Evolutionary conservation across 2,113 vertebrate genomes (phyloP).

Genomic region (Eulacestoma nigropectus): DNA sequence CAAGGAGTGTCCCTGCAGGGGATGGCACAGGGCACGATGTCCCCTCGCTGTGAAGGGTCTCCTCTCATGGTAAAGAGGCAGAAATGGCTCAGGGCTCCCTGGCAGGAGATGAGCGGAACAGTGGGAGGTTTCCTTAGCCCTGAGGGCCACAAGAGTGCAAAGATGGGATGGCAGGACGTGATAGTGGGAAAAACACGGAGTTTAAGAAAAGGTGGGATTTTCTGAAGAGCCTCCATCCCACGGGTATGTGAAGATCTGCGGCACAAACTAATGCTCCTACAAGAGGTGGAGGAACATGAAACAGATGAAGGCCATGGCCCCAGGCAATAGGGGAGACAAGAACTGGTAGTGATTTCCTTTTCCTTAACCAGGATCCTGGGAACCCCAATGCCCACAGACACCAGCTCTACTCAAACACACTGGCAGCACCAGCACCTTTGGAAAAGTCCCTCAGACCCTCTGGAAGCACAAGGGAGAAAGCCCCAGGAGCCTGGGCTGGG

Average conservation of each 20-base stretch:
- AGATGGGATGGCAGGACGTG: background rate
- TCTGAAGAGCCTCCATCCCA: background rate
- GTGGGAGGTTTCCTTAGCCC: background rate
- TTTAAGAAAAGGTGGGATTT: background rate
- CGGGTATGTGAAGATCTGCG: background rate
- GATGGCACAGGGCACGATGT: accelerated
- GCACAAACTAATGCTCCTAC: background rate
- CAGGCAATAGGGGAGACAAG: background rate
- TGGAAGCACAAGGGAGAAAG: background rate
- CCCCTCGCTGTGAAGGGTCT: background rate
- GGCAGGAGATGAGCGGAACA: background rate
- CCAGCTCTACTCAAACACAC: background rate
- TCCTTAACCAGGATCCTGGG: background rate
- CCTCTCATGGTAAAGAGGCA: background rate
- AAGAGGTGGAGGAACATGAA: background rate
- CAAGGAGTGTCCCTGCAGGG: background rate
- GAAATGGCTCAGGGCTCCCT: background rate
- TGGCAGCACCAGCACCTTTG: background rate
- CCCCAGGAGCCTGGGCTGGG: background rate
- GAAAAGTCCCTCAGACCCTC: background rate
- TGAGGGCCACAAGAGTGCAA: background rate
- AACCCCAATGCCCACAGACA: background rate
- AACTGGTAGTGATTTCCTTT: background rate
- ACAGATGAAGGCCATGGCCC: background rate
- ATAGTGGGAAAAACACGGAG: background rate